Conservation (phyloP, 23 tunicate species). For the Styela plicata region DNA sequence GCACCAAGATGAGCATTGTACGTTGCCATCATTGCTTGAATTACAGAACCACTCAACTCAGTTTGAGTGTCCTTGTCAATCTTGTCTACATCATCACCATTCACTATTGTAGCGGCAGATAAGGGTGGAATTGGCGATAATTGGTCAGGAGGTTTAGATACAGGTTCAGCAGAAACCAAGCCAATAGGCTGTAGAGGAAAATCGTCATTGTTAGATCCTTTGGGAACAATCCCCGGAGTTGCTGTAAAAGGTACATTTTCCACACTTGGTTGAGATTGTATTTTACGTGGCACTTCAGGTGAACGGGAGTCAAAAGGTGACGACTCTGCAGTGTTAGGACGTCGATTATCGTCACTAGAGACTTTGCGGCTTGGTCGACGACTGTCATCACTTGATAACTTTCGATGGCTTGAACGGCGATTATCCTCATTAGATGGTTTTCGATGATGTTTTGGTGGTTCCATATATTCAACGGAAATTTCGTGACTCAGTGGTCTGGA, state of each 20-base stretch:
- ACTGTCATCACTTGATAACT: not conserved
- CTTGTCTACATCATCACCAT: not conserved
- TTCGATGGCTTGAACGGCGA: not conserved
- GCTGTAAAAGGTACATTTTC: not conserved
- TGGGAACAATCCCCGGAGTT: not conserved
- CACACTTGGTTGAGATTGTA: not conserved
- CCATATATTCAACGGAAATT: not conserved
- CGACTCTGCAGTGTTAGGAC: not conserved
- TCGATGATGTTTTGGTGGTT: not conserved
- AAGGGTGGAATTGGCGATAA: too few relatives aligned
- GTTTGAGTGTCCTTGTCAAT: constrained; percentile 10
- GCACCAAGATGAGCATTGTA: constrained; percentile 4
- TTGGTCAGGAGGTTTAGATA: too few relatives aligned
- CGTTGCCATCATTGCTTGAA: constrained; percentile 1
- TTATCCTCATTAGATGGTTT: not conserved
- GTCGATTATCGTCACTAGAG: not conserved
- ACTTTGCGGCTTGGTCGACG: not conserved
- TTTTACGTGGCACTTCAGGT: not conserved
- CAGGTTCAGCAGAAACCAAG: too few relatives aligned
- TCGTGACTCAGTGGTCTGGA: not conserved
- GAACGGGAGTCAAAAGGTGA: not conserved
- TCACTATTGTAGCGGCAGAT: not conserved
- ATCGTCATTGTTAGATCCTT: not conserved
- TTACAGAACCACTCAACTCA: not conserved
- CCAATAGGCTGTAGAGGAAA: not conserved